These are phyloP conservation scores for Oophaga pumilio DNA, from an alignment of 2,113 vertebrate genomes.

Conservation along the genomic window DNA sequence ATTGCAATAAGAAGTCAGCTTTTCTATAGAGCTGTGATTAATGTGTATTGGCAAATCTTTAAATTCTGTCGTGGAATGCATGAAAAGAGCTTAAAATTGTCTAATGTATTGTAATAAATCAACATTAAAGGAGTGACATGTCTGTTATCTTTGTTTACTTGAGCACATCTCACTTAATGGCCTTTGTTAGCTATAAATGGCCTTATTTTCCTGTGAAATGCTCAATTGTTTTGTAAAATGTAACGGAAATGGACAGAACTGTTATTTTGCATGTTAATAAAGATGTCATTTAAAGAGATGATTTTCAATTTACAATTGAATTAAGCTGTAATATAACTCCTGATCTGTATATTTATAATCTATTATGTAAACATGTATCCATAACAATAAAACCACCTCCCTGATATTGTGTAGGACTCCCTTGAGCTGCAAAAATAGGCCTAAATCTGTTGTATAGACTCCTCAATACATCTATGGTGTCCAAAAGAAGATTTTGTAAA, in stretches of 20 bases:
- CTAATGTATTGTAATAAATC: conserved; percentile 42
- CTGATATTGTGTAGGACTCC: too few species aligned
- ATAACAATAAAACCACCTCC: too few species aligned
- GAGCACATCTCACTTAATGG: conserved; percentile 27
- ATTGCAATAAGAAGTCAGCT: conserved; percentile 33
- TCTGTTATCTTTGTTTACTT: conserved; percentile 37
- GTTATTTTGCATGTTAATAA: not conserved
- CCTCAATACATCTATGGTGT: too few species aligned
- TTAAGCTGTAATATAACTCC: not conserved
- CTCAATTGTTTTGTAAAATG: conserved; percentile 24
- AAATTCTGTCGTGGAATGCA: conserved; percentile 38
- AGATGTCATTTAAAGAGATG: not conserved
- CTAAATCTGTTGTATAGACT: too few species aligned
- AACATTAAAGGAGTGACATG: conserved; percentile 35
- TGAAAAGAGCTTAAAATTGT: conserved; percentile 43
- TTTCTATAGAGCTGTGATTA: conserved; percentile 48
- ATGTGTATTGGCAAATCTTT: conserved; percentile 50
- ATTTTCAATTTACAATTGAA: not conserved
- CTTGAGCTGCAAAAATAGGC: too few species aligned
- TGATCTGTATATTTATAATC: too few species aligned
- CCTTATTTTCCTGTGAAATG: not conserved
- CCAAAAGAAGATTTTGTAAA: too few species aligned
- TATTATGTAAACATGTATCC: too few species aligned
- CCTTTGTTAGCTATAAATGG: not conserved
- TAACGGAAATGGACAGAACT: not conserved